phyloP scores from a whole-genome alignment of 2,888 invertebrate genomes.

The Sceliomorpha sp. region DNA sequence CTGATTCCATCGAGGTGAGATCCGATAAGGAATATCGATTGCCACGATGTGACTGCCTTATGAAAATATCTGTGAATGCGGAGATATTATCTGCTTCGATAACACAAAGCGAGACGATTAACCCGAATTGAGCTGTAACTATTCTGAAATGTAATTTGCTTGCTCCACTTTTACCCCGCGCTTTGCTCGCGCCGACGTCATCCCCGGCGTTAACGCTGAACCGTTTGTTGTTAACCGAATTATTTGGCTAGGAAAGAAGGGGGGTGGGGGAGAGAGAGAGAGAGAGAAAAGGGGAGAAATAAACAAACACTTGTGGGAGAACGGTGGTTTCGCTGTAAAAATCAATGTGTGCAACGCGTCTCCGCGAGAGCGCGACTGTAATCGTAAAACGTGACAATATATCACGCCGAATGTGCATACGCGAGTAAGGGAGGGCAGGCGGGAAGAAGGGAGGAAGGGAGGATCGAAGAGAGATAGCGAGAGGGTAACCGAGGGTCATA shows the following conservation, averaged over 20 bases:
- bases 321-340: conserved; percentile 5
- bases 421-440: neutral
- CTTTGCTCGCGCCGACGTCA: conserved; percentile 8
- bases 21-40: conserved; percentile 55
- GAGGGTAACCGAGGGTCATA: too few species aligned
- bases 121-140: conserved; percentile 45
- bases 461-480: neutral
- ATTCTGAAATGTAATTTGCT: conserved; percentile 30
- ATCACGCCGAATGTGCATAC: conserved; percentile 13
- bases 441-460: neutral
- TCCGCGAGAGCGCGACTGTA: conserved; percentile 5
- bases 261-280: too few species aligned
- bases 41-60: conserved; percentile 53
- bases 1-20: conserved; percentile 41
- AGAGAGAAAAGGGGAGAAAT: too few species aligned
- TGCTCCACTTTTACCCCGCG: conserved; percentile 31
- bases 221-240: too few species aligned
- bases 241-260: too few species aligned
- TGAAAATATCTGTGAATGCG: conserved; percentile 52
- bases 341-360: conserved; percentile 10
- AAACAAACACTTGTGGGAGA: conserved; percentile 19
- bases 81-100: conserved; percentile 47
- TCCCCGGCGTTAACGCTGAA: too few species aligned
- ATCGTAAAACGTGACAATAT: conserved; percentile 24
- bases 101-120: conserved; percentile 51